Base-by-base conservation (phyloP, 2,113 vertebrate genomes). In the Gadus chalcogrammus region DNA sequence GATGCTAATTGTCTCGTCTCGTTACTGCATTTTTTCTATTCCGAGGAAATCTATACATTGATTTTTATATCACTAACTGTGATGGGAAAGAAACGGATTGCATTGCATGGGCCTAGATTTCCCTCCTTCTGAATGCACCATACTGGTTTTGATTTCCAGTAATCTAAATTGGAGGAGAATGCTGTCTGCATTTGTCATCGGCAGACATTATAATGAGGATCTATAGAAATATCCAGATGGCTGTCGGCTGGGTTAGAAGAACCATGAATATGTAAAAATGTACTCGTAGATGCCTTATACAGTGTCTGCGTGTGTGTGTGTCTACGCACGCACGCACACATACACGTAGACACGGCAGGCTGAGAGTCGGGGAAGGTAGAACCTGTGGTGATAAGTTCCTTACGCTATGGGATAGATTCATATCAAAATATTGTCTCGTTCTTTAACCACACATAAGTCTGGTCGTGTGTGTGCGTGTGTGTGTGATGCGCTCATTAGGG, bases 101-200 rank as follows among this genome's bases (percentile, higher is more conserved):
- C 42, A 48, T 48, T 48, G 42, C 42, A 48, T 48, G 9, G 42
- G 42, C 42, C 8, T 48, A 13, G 42, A 48, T 48, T 12, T 8
- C 42, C 7, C 8, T 48, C 42, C 42, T 48, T 48, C 8, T 48
- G 11, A 48, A 48, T 48, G 42, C 42, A 48, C 42, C 42, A 13
- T 13, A 48, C 42, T 13, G 11, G 42, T 9, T 81, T 59, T 67
- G 64, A 75, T 71, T 78, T 35, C 73, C 70, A 61, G 3, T 58
- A 72, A 65, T 9, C 75, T 83, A 86, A 87, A 88, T 85, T 88
- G 88, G 82, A 80, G 76, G 80, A 77, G 85, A 87, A 85, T 8
- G 75, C 79, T 74, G 87, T 82, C 87, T 87, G 76, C 75, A 28
- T 48, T 60, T 85, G 87, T 86, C 72, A 42, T 70, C 76, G 12